A percentile compares a stretch with the other conserved stretches of the same genome.
phyloP scores from a whole-genome alignment of 1,140 invertebrate genomes.

The Gonioctena quinquepunctata region DNA sequence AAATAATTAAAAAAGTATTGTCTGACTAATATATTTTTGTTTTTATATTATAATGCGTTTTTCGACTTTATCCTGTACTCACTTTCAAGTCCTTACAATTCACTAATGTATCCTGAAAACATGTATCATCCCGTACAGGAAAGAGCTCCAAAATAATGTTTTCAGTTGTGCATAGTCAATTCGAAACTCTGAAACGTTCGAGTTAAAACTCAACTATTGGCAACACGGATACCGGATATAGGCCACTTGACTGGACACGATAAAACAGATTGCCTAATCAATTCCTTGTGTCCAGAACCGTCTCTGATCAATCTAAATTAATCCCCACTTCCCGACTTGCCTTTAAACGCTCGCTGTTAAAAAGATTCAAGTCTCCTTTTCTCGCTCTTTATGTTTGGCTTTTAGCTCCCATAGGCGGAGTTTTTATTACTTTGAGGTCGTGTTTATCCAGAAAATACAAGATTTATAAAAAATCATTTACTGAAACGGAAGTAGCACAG shows the following conservation, averaged over 20 bases:
- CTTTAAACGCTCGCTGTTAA: conserved; percentile 37
- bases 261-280: conserved; percentile 59
- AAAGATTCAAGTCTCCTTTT: conserved; percentile 19
- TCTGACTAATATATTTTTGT: too few species aligned
- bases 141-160: neutral
- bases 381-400: conserved; percentile 1
- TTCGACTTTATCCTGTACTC: too few species aligned
- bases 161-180: too few species aligned
- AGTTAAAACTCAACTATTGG: neutral
- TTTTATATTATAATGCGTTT: too few species aligned
- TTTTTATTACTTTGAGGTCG: too few species aligned
- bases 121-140: too few species aligned
- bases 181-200: neutral
- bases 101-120: too few species aligned
- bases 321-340: conserved; percentile 48
- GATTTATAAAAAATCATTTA: too few species aligned
- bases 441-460: too few species aligned
- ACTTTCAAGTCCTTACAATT: too few species aligned
- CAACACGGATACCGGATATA: conserved; percentile 42
- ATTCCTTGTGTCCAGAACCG: conserved; percentile 55
- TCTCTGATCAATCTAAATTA: conserved; percentile 58
- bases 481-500: too few species aligned
- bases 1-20: too few species aligned
- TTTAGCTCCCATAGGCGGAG: neutral
- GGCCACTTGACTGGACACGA: conserved; percentile 54